Evolutionary conservation across 2,888 invertebrate species (phyloP).

Genomic region (Ochropleura plecta): DNA sequence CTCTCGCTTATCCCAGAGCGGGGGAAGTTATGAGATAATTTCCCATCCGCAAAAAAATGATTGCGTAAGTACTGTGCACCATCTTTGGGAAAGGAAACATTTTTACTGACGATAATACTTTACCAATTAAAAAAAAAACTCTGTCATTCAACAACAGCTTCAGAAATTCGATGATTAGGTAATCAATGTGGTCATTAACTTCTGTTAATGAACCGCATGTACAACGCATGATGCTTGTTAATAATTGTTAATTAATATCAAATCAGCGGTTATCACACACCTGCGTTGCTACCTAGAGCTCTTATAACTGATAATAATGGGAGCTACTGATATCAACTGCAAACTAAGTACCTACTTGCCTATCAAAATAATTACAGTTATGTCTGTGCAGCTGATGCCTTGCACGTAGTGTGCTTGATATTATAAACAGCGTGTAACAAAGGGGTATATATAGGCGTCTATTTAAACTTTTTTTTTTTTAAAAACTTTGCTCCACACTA

Average conservation of each 20-base stretch:
- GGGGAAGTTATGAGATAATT: too few relatives aligned
- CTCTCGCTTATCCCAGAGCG: too few relatives aligned
- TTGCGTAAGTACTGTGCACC: not conserved
- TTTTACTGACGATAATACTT: not conserved
- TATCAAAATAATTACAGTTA: not conserved
- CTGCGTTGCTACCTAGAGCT: conserved; percentile 47
- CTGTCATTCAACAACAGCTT: not conserved
- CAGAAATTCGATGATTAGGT: not conserved
- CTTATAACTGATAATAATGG: conserved; percentile 26
- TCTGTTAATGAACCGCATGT: not conserved
- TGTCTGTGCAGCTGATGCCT: not conserved
- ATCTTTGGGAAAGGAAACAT: not conserved
- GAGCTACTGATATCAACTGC: conserved; percentile 30
- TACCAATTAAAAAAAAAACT: too few relatives aligned
- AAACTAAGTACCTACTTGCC: conserved; percentile 5
- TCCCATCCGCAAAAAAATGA: too few relatives aligned
- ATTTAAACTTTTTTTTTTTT: too few relatives aligned
- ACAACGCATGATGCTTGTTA: conserved; percentile 19
- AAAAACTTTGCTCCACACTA: too few relatives aligned
- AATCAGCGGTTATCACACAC: conserved; percentile 49
- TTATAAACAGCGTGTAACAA: not conserved
- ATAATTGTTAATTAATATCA: conserved; percentile 47
- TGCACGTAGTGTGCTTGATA: conserved; percentile 13
- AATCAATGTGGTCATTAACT: not conserved
- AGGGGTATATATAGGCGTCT: not conserved